phyloP scores from a whole-genome alignment of 2,888 invertebrate species.

The Clostera curtula region DNA sequence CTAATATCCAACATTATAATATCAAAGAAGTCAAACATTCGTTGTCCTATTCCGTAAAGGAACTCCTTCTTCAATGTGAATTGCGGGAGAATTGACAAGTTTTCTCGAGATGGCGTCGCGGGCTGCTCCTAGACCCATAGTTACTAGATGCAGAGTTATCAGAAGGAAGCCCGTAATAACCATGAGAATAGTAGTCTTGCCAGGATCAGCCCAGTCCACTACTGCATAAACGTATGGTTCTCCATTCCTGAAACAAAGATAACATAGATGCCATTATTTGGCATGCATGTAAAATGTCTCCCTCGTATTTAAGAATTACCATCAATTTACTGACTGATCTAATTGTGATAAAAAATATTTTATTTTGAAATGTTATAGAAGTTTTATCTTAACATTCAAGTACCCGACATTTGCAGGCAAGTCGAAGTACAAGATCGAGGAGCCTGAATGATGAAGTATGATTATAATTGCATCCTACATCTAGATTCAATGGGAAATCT shows the following conservation, averaged over 20 bases:
- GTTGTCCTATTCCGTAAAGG: conserved; percentile 30
- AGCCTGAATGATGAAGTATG: too few relatives aligned
- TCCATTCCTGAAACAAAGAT: conserved; percentile 66
- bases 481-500: too few relatives aligned
- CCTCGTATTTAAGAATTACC: background rate
- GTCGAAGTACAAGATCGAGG: too few relatives aligned
- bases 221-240: conserved; percentile 83
- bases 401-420: too few relatives aligned
- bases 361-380: too few relatives aligned
- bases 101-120: conserved; percentile 45
- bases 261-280: background rate
- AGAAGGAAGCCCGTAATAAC: conserved; percentile 78
- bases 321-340: background rate
- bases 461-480: too few relatives aligned
- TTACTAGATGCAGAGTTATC: conserved; percentile 74
- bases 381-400: too few relatives aligned
- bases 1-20: too few relatives aligned
- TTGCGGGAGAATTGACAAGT: conserved; percentile 28
- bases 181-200: conserved; percentile 75
- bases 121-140: conserved; percentile 71
- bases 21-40: conserved; percentile 12
- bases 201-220: conserved; percentile 83
- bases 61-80: conserved; percentile 32
- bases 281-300: background rate
- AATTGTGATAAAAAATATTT: too few relatives aligned